Evolutionary conservation across 2,888 invertebrate genomes (phyloP), one percentile per base, ranked within the genome.

Genomic region (Pristionchus mayeri): DNA sequence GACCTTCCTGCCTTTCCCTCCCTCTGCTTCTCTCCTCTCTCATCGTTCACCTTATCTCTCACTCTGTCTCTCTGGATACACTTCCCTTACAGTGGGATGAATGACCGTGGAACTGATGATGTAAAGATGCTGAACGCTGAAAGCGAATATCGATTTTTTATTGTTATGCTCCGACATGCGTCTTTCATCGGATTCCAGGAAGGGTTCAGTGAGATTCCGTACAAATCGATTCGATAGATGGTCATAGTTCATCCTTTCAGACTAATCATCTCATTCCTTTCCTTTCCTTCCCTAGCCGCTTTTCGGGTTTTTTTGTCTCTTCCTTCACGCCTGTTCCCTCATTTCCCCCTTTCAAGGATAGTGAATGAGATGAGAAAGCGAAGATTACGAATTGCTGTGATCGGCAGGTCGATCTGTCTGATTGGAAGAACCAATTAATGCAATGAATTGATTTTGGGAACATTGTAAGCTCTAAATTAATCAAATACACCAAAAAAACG

Each of bases 321-420:
- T 48, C 48, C 44, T 76, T 76, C 76, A 76, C 76, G 76, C 76
- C 76, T 76, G 44, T 76, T 76, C 76, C 27, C 44, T 76, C 76
- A 44, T 76, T 50, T 76, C 57, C 48, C 44, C 37, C 76, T 76
- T 71, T 76, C 76, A 76, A 76, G 76, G 76, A 76, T 76, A 76
- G 44, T 76, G 48, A 30, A 76, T 67, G 67, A 34, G 37, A 67
- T 67, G 67, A 67, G 76, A 50, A 76, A 76, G 50, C 21, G 76
- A 76, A 48, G 50, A 76, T 48, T 48, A 48, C 27, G 44, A 50
- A 48, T 76, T 50, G 76, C 44, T 76, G 44, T 27, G 2, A 76
- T 76, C 37, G 76, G 67, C 67, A 67, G n/a, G n/a, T n/a, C n/a
- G n/a, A 7, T 34, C 67, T 21, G 37, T 21, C 40, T 37, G 67